These are phyloP conservation scores for Nestor notabilis DNA, from an alignment of 2,113 vertebrate species.

Conservation along the genomic window DNA sequence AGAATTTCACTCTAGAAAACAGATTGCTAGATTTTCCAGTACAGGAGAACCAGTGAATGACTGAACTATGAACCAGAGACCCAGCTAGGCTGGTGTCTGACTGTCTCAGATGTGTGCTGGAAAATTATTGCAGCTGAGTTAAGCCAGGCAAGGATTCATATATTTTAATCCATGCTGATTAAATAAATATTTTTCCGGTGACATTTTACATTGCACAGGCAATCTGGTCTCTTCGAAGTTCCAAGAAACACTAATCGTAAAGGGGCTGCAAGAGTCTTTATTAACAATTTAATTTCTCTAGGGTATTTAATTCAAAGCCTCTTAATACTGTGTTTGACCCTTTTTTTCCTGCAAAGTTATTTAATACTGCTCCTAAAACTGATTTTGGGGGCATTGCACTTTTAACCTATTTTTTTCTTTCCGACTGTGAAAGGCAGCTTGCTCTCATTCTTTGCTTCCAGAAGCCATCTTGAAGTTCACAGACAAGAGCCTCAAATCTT, in stretches of 20 bases:
- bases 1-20: neutral
- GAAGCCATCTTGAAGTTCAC: neutral
- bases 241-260: neutral
- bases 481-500: neutral
- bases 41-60: neutral
- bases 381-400: neutral
- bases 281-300: conserved; percentile 25
- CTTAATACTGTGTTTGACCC: neutral
- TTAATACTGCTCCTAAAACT: neutral
- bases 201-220: neutral
- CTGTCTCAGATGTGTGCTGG: neutral
- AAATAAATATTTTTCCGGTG: conserved; percentile 34
- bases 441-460: neutral
- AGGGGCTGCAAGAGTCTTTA: neutral
- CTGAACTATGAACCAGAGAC: neutral
- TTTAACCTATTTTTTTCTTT: neutral
- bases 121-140: neutral
- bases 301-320: neutral
- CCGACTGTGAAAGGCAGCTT: neutral
- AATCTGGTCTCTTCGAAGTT: neutral
- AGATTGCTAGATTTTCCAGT: neutral
- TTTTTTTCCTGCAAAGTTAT: neutral
- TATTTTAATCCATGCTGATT: neutral
- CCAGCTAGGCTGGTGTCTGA: neutral
- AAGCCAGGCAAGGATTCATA: neutral